Conservation (phyloP, 2,113 vertebrate genomes). For the Charadrius vociferus region DNA sequence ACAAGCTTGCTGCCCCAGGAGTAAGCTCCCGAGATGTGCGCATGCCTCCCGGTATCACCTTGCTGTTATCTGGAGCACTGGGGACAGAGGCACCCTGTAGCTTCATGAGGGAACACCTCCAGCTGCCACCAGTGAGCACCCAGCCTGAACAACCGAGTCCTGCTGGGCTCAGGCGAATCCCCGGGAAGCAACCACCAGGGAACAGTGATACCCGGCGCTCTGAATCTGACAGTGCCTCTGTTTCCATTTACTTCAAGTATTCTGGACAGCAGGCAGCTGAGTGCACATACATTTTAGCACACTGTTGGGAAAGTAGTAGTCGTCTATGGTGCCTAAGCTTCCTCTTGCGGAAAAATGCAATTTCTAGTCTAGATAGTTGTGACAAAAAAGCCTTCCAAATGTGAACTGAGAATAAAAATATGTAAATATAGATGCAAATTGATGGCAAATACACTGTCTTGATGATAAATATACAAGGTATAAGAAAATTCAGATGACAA, state of each 20-base stretch:
- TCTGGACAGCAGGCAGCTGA: background rate
- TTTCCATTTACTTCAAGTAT: background rate
- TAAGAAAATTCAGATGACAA: background rate
- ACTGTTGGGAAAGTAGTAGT: background rate
- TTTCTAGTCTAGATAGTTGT: background rate
- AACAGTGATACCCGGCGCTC: background rate
- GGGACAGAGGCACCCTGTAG: background rate
- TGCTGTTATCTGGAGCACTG: background rate
- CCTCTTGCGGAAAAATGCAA: slow-evolving; percentile 1
- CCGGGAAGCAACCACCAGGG: background rate
- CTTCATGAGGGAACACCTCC: background rate
- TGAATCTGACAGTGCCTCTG: background rate
- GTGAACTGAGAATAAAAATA: background rate
- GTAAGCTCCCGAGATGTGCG: background rate
- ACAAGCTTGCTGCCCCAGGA: background rate
- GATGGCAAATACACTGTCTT: background rate
- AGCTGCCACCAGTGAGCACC: background rate
- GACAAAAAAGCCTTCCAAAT: background rate
- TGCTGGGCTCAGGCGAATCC: background rate
- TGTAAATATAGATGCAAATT: background rate
- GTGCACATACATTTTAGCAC: background rate
- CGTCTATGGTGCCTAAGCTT: background rate
- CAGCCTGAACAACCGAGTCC: background rate
- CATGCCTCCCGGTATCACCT: background rate
- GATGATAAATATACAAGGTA: background rate